Percentiles rank a stretch among this genome's conserved stretches.
These are phyloP conservation scores for Ornithorhynchus anatinus DNA, from an alignment of 2,113 vertebrate species.

Conservation along the genomic window DNA sequence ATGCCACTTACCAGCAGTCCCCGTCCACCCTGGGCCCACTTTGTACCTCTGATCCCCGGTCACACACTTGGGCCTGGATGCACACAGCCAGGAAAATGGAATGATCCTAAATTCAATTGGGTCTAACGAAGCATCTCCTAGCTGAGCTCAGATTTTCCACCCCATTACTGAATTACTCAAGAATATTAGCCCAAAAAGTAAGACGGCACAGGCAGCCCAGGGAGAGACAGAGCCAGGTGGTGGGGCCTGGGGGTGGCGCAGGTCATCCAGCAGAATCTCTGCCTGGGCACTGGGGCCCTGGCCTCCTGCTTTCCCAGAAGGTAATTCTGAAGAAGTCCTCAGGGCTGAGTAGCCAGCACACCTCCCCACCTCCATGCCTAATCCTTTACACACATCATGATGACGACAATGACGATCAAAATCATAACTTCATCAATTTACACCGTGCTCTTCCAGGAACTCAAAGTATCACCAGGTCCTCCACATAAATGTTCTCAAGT, in stretches of 20 bases:
- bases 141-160: slow-evolving; percentile 48
- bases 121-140: slow-evolving; percentile 55
- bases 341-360: neutral
- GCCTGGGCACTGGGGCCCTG: neutral
- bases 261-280: neutral
- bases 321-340: neutral
- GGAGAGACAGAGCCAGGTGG: too few species aligned
- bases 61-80: neutral
- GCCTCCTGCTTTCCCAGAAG: neutral
- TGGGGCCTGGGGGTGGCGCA: too few species aligned
- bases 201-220: neutral
- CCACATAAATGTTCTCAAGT: too few species aligned
- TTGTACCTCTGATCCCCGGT: neutral
- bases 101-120: neutral
- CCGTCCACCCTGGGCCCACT: neutral
- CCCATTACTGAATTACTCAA: slow-evolving; percentile 38
- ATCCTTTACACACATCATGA: neutral
- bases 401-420: neutral
- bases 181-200: slow-evolving; percentile 7
- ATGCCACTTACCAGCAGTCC: too few species aligned
- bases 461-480: too few species aligned
- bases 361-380: neutral
- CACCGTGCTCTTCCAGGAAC: too few species aligned
- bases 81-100: neutral
- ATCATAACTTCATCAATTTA: too few species aligned